Conservation (phyloP, 2,113 vertebrate species). For the Cottus gobio region DNA sequence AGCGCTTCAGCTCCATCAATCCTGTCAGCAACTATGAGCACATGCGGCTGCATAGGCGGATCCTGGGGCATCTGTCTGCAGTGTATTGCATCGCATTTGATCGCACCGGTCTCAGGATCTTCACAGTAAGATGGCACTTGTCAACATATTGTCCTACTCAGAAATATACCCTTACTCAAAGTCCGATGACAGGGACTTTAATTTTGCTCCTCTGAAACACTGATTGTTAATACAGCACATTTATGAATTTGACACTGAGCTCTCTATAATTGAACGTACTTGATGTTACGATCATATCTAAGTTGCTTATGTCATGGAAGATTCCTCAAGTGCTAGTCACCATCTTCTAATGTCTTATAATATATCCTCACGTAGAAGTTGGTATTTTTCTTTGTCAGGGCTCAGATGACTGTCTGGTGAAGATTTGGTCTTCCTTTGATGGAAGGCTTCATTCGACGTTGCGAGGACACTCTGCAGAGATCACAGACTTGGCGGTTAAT, state of each 20-base stretch:
- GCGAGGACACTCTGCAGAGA: conserved; percentile 96
- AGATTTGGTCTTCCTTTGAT: conserved; percentile 98
- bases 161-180: neutral
- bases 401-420: conserved; percentile 98
- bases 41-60: conserved; percentile 94
- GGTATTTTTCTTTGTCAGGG: conserved; percentile 81
- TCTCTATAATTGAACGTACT: neutral
- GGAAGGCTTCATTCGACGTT: conserved; percentile 93
- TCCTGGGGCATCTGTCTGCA: conserved; percentile 97
- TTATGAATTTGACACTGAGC: neutral
- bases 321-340: neutral
- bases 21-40: conserved; percentile 94
- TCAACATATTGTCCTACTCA: no score
- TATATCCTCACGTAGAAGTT: neutral
- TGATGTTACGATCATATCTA: neutral
- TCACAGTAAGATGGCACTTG: conserved; percentile 89
- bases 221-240: neutral
- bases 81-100: conserved; percentile 99
- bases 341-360: neutral
- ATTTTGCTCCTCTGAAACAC: neutral
- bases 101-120: conserved; percentile 96
- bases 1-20: conserved; percentile 89
- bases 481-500: conserved; percentile 97
- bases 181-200: neutral
- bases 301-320: neutral